phyloP scores from a whole-genome alignment of 2,888 invertebrate genomes.

The Parascotia fuliginaria region DNA sequence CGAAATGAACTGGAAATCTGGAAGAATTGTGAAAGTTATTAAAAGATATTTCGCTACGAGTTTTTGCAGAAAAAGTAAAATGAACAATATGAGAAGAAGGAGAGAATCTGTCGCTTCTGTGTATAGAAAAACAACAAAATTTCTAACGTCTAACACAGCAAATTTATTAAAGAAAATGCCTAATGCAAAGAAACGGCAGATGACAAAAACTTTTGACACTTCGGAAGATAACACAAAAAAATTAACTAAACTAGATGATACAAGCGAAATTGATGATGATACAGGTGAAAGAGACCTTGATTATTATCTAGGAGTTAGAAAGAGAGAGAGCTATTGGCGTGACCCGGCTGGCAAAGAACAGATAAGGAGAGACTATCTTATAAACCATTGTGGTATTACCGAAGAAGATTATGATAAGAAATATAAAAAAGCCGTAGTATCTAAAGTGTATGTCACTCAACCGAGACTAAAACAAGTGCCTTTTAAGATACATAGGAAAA shows the following conservation, averaged over 20 bases:
- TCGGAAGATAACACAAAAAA: constrained; percentile 18
- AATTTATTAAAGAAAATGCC: constrained; percentile 71
- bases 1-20: constrained; percentile 35
- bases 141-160: constrained; percentile 68
- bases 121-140: constrained; percentile 77
- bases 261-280: constrained; percentile 55
- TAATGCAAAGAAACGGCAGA: constrained; percentile 58
- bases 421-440: constrained; percentile 53
- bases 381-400: constrained; percentile 74
- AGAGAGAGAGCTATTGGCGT: constrained; percentile 75
- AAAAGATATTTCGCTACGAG: constrained; percentile 43
- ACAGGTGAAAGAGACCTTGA: constrained; percentile 74
- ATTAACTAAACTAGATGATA: constrained; percentile 34
- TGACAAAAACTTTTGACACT: constrained; percentile 58
- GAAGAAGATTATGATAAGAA: constrained; percentile 74
- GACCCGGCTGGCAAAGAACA: constrained; percentile 74
- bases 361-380: constrained; percentile 73
- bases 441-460: constrained; percentile 53
- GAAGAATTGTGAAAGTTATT: constrained; percentile 42
- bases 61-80: constrained; percentile 44
- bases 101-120: constrained; percentile 76
- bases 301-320: constrained; percentile 74
- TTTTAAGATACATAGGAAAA: constrained; percentile 74
- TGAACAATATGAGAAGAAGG: constrained; percentile 61
- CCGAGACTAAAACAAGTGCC: constrained; percentile 77